Evolutionary conservation across 2,113 vertebrate genomes (phyloP).

Genomic region (Ginglymostoma cirratum): DNA sequence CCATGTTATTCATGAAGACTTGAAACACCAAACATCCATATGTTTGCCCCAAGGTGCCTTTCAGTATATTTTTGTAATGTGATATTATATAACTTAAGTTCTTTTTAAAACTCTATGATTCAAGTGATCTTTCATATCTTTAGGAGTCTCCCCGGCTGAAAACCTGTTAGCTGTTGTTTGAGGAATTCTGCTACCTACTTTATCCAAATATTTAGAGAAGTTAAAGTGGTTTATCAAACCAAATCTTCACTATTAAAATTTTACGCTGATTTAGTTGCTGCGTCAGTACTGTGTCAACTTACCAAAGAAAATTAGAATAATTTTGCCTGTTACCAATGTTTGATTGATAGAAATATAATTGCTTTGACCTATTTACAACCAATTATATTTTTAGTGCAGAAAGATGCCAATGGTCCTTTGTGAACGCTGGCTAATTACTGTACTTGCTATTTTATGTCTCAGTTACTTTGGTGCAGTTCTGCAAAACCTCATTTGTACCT

Average conservation of each 20-base stretch:
- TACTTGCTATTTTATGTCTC: neutral
- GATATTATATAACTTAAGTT: neutral
- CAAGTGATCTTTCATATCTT: neutral
- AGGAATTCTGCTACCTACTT: neutral
- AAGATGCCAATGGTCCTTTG: neutral
- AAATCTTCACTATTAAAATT: neutral
- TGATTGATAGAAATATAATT: neutral
- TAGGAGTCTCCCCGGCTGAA: neutral
- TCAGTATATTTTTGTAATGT: neutral
- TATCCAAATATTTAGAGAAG: neutral
- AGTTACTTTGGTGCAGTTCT: neutral
- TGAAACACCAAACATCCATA: neutral
- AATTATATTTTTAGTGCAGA: neutral
- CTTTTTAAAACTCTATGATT: neutral
- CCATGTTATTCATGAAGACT: neutral
- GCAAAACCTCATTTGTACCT: neutral
- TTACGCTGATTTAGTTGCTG: neutral
- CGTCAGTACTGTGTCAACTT: neutral
- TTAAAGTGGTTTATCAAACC: neutral
- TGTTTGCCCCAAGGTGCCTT: neutral
- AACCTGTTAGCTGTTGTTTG: neutral
- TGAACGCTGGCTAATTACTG: neutral
- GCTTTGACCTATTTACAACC: neutral
- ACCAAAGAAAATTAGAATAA: neutral
- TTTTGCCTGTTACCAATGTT: neutral